Evolutionary conservation across 2,888 invertebrate species (phyloP), one percentile per base, ranked within the genome.

Genomic region (Teleogryllus oceanicus): DNA sequence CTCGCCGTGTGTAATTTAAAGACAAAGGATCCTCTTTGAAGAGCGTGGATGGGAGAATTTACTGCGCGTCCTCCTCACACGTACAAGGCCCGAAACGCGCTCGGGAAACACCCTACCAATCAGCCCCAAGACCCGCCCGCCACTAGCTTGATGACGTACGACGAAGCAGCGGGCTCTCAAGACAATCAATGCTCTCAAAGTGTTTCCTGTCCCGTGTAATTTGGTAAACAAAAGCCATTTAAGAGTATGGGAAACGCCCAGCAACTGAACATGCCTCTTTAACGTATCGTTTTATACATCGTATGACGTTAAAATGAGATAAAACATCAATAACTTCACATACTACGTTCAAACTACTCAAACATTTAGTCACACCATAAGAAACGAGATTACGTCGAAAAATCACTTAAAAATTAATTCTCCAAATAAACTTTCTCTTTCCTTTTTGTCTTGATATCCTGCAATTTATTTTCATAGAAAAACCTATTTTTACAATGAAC

Each of bases 71-170:
- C 37, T 37, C 37, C 37, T 37, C 37, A 37, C 37, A 37, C 37
- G 37, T 37, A 37, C 37, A 37, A 37, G 37, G 37, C 37, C 37
- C 37, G 37, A 37, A 37, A 37, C 37, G 37, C 37, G 37, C 62
- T 62, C 62, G n/a, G 62, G 62, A 62, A n/a, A n/a, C 62, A 62
- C 16, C n/a, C 62, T 62, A 62, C 62, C 62, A 62, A 62, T 62
- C 62, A 62, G n/a, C 62, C 62, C 62, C 62, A 18, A 62, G 37
- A 62, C 62, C 62, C 13, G 62, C 62, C 62, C 62, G 13, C 62
- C 62, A 11, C 62, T 18, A 62, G 37, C 37, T 37, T 37, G 37
- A 62, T 62, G 62, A 62, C n/a, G 62, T n/a, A n/a, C 62, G 16
- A 62, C 62, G 37, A 37, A 37, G 8, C 37, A 37, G 37, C 8